Evolutionary conservation across 2,113 vertebrate species (phyloP).

Genomic region (Alligator sinensis): DNA sequence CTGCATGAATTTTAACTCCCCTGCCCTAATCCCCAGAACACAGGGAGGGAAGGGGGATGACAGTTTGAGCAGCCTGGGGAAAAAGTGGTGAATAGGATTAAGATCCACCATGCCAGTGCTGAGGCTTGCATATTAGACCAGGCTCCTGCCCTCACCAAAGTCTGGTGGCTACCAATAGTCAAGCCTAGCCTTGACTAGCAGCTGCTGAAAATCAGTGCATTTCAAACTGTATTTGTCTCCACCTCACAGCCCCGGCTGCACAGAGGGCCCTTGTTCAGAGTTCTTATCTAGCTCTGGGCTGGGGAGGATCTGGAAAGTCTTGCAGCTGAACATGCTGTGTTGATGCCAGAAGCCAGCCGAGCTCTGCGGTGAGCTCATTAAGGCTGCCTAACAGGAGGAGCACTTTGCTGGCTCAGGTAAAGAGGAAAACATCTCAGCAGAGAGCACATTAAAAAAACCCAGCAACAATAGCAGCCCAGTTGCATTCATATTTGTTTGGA

Average conservation of each 20-base stretch:
- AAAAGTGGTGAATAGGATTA: background rate
- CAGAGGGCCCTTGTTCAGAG: conserved; percentile 51
- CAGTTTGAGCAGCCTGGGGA: background rate
- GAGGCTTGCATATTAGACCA: background rate
- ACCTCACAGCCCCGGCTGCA: conserved; percentile 11
- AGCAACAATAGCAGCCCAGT: background rate
- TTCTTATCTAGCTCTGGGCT: conserved; percentile 32
- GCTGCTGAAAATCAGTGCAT: background rate
- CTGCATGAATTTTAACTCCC: background rate
- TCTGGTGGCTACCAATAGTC: too few species aligned
- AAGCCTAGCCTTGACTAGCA: background rate
- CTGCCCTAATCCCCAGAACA: background rate
- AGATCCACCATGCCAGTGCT: background rate
- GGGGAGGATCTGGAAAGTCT: background rate
- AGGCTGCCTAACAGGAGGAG: background rate
- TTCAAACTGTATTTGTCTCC: background rate
- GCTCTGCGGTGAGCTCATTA: background rate
- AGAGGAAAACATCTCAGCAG: background rate
- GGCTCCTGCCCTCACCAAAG: accelerated
- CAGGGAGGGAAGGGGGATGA: background rate
- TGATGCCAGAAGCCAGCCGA: background rate
- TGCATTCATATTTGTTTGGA: background rate
- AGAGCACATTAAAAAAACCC: background rate
- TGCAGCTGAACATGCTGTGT: background rate
- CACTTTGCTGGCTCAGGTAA: conserved; percentile 30